These are phyloP conservation scores for Hydrotaea cyrtoneurina DNA, from an alignment of 2,888 invertebrate species.

Conservation along the genomic window DNA sequence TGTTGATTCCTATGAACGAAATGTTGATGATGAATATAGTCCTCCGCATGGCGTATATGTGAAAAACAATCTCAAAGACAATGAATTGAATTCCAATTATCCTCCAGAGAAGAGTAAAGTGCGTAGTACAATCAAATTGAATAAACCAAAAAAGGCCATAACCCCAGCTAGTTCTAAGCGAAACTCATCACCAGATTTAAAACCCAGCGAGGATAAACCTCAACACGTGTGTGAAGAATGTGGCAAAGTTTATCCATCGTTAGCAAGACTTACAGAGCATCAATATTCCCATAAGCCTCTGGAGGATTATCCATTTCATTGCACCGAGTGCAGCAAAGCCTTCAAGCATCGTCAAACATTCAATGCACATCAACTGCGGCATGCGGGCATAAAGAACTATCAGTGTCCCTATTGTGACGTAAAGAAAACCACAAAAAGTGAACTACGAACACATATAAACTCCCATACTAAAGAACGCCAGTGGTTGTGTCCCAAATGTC, in stretches of 20 bases:
- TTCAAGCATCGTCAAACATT: conserved; percentile 40
- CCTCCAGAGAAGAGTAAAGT: no score
- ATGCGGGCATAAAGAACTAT: conserved; percentile 71
- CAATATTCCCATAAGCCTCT: conserved; percentile 57
- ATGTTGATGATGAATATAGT: not conserved
- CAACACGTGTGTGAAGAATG: conserved; percentile 71
- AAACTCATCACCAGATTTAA: conserved; percentile 52
- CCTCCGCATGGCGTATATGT: not conserved
- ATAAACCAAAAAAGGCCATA: not conserved
- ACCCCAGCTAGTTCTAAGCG: conserved; percentile 46
- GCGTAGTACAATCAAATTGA: not conserved
- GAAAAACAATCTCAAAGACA: not conserved
- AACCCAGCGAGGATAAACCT: conserved; percentile 41
- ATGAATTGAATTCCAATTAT: not conserved
- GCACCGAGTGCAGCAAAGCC: conserved; percentile 53
- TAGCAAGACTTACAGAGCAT: conserved; percentile 50
- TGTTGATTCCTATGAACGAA: not conserved
- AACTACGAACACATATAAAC: conserved; percentile 72
- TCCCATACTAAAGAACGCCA: conserved; percentile 71
- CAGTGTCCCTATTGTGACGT: conserved; percentile 74
- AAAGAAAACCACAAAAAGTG: conserved; percentile 69
- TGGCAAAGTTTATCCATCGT: conserved; percentile 68
- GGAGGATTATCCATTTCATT: conserved; percentile 67
- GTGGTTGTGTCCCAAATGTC: conserved; percentile 71
- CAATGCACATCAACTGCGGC: conserved; percentile 71